Base-by-base conservation (phyloP, 2,797 vertebrate species). In the Simalia tracyae region DNA sequence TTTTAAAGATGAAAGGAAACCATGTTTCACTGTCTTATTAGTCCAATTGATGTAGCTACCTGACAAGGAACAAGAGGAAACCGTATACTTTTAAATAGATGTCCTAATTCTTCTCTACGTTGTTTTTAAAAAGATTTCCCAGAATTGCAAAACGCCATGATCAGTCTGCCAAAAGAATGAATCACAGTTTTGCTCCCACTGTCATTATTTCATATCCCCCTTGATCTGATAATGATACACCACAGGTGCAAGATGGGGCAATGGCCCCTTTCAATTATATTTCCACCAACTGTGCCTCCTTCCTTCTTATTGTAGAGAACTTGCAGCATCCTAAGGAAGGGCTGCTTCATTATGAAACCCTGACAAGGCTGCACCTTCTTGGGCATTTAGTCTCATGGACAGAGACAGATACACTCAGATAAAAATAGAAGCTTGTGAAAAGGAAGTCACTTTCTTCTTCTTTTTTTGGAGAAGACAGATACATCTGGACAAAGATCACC, bases 31-130 rank as follows among this genome's bases (percentile, higher is more conserved):
- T 50, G 36, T 60, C 5, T 59, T 46, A 50, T 61, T 87, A 26
- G 61, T 95, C 85, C 81, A 63, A 92, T 89, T 92, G 17, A 86
- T 89, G 91, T 50, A 68, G 31, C 87, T 36, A 92, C 86, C 90
- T 64, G 89, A 87, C n/a, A 84, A 87, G 26, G 31, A 76, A 93
- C 72, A 91, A 90, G 56, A 87, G 28, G 84, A 3, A 68, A 31
- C 66, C 89, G 72, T 63, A 93, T 92, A 88, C 63, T 93, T 63
- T 0, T 59, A 86, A 87, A 59, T 50, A 93, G 50, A 22, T 85
- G 26, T 68, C 89, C 88, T 59, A 56, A 0, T 1, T 42, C 59
- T 17, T 54, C 19, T 26, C 2, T 15, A n/a, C 59, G 19, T 84
- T 88, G 46, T 11, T 14, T 66, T 63, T 57, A 42, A 89, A 0